Base-by-base conservation (phyloP, 2,113 vertebrate genomes). In the Paradisaea rubra region DNA sequence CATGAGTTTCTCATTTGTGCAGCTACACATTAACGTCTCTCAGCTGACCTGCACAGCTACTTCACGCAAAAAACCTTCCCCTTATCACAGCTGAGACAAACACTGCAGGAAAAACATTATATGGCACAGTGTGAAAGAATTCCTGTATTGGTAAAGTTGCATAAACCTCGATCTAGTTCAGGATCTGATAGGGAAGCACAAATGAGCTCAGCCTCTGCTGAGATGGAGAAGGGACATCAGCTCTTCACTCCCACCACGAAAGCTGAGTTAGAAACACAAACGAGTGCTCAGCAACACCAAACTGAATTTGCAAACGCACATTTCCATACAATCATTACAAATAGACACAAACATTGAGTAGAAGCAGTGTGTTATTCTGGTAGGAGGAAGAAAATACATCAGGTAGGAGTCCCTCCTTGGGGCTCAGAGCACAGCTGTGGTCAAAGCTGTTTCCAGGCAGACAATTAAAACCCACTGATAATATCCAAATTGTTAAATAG, bases 381-480 rank as follows among this genome's bases (percentile, higher is more conserved):
- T 1, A 44, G 60, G 66, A 73, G 68, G 71, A 82, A 22, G 37
- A 92, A 94, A 89, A 44, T 5, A 11, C 15, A 25, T 3, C 25
- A 81, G 77, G 42, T 18, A n/a, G 22, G 64, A 81, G 83, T 3
- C n/a, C 56, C 66, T 90, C 13, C 12, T 11, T 28, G 73, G 37
- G 56, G 81, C 41, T 61, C 10, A 69, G 91, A 78, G 83, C 66
- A 56, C 0, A 69, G 91, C 30, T 42, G 87, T 74, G 91, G 92
- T 68, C 50, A 65, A 45, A 87, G 88, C 52, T 49, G 59, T 72
- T 81, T 57, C 77, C 88, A 91, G 88, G 89, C 60, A 72, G 86
- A 91, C 91, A 96, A 88, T 86, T 92, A 93, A 91, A 95, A 89
- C 20, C 81, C 73, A 71, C 73, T 84, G 88, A 94, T 81, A 95